These are phyloP conservation scores for Lipophrys pholis DNA, from an alignment of 2,113 vertebrate species.

Conservation along the genomic window DNA sequence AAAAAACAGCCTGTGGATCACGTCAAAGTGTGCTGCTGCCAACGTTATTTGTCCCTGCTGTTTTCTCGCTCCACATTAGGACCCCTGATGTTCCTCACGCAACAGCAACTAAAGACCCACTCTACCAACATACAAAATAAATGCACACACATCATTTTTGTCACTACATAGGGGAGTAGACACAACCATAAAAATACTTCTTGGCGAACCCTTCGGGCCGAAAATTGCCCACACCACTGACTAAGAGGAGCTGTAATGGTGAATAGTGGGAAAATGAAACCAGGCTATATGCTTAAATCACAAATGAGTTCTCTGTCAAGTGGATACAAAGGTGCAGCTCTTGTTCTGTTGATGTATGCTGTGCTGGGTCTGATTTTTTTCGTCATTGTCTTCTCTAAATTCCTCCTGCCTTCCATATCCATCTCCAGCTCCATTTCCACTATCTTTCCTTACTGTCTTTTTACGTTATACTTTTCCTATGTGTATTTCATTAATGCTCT, in stretches of 20 bases:
- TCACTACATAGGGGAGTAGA: neutral
- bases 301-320: conserved; percentile 31
- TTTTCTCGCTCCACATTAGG: conserved; percentile 4
- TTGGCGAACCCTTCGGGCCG: conserved; percentile 12
- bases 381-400: neutral
- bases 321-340: conserved; percentile 12
- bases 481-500: conserved; percentile 11
- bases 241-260: conserved; percentile 7
- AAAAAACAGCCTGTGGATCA: neutral
- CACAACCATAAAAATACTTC: conserved; percentile 43
- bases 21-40: neutral
- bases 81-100: neutral
- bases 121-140: too few species aligned
- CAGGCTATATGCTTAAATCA: conserved; percentile 6
- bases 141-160: too few species aligned
- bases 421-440: neutral
- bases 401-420: neutral
- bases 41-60: neutral
- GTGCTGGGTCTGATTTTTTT: neutral
- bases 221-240: conserved; percentile 31
- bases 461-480: neutral
- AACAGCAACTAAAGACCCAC: neutral
- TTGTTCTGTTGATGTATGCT: neutral
- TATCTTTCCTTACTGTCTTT: conserved; percentile 5
- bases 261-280: conserved; percentile 16